Conservation (phyloP, 2,113 vertebrate genomes). For the Chelonoidis abingdonii region DNA sequence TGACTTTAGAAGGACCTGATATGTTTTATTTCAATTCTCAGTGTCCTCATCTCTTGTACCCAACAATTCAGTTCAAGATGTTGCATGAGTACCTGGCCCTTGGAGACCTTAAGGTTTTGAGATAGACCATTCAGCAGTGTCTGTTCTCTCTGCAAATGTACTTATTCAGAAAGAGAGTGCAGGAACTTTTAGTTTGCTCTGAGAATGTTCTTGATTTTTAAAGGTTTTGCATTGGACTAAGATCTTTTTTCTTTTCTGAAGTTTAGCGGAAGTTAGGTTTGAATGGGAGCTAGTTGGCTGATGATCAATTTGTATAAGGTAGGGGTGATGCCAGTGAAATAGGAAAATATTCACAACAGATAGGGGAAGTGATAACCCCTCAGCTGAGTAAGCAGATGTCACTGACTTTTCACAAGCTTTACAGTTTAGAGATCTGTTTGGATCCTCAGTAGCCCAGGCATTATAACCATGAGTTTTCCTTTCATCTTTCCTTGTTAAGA, state of each 20-base stretch:
- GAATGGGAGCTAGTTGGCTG: constrained; percentile 4
- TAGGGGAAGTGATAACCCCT: neutral
- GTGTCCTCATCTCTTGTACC: constrained; percentile 7
- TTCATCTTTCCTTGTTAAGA: constrained; percentile 9
- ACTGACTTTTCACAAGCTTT: neutral
- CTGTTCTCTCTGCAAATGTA: neutral
- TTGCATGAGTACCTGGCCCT: neutral
- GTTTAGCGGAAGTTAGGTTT: neutral
- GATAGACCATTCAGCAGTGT: neutral
- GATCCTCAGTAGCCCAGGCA: neutral
- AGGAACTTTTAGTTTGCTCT: neutral
- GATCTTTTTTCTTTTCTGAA: constrained; percentile 8
- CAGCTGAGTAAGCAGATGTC: constrained; percentile 10
- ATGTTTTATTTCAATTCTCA: constrained; percentile 19
- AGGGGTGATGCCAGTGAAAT: neutral
- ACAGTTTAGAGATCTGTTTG: constrained; percentile 19
- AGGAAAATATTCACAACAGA: constrained; percentile 14
- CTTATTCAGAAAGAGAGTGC: neutral
- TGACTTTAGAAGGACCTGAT: neutral
- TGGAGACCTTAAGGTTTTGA: neutral
- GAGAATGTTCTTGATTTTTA: neutral
- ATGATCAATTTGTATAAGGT: neutral
- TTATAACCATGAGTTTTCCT: neutral
- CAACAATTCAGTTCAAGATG: neutral
- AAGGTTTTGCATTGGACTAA: constrained; percentile 26